Evolutionary conservation across 37 sponge, comb jelly and placozoan genomes (phyloP).

Genomic region (Ephydatia muelleri): DNA sequence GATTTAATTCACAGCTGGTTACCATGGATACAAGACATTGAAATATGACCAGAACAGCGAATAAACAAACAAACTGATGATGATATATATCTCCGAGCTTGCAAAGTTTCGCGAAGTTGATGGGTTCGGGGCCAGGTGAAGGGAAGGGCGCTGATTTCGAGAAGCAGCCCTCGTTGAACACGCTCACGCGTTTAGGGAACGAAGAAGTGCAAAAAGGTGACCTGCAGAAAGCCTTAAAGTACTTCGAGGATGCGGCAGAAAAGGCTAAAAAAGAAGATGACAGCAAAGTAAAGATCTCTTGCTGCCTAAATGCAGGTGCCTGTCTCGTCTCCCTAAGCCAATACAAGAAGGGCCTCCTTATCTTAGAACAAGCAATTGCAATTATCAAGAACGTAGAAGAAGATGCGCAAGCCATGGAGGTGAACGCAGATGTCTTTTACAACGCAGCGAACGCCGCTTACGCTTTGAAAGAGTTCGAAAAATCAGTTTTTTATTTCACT

Average conservation of each 20-base stretch:
- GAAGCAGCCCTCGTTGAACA: slow-evolving; percentile 5
- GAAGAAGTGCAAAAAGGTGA: slow-evolving; percentile 48
- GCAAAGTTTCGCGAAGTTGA: background rate
- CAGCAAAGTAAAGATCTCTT: slow-evolving; percentile 27
- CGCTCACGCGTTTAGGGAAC: slow-evolving; percentile 39
- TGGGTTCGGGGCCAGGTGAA: background rate
- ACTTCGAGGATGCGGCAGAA: slow-evolving; percentile 53
- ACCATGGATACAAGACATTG: slow-evolving; percentile 5
- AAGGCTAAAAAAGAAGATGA: slow-evolving; percentile 6
- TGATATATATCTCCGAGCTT: background rate
- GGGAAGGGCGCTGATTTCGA: background rate
- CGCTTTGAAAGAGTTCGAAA: slow-evolving; percentile 34
- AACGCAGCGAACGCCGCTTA: slow-evolving; percentile 49
- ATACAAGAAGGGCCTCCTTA: slow-evolving; percentile 33
- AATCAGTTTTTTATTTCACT: slow-evolving; percentile 25
- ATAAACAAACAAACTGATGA: background rate
- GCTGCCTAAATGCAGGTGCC: slow-evolving; percentile 70
- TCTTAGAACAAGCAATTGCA: slow-evolving; percentile 45
- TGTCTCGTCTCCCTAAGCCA: slow-evolving; percentile 56
- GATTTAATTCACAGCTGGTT: slow-evolving; percentile 3
- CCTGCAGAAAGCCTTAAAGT: slow-evolving; percentile 38
- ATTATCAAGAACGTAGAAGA: slow-evolving; percentile 19
- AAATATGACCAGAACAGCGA: background rate
- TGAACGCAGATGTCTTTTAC: slow-evolving; percentile 56
- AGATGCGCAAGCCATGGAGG: background rate